Percentiles rank a stretch among this genome's conserved stretches.
Conservation (phyloP, 1,140 invertebrate genomes). For the Drosophila pectinifera region DNA sequence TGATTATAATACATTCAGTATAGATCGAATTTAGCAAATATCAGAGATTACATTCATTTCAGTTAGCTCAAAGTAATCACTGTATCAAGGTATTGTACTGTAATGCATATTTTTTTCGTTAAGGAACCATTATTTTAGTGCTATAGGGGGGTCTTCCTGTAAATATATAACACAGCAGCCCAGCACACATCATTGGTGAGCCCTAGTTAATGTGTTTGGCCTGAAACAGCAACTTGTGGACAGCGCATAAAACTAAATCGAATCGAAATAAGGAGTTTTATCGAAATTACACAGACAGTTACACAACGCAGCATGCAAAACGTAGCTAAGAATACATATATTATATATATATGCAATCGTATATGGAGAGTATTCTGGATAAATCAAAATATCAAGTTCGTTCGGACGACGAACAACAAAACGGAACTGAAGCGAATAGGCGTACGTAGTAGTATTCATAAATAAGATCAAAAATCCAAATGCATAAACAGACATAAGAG, state of each 20-base stretch:
- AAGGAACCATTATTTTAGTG: background rate
- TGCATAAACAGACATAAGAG: slow-evolving; percentile 54
- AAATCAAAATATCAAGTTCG: slow-evolving; percentile 44
- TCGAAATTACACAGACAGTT: slow-evolving; percentile 46
- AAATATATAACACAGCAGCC: slow-evolving; percentile 33
- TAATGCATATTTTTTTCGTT: background rate
- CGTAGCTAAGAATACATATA: slow-evolving; percentile 33
- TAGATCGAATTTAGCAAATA: background rate
- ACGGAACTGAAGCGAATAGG: slow-evolving; percentile 69
- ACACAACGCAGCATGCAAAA: slow-evolving; percentile 52
- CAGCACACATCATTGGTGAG: slow-evolving; percentile 52
- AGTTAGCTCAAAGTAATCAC: too few species aligned
- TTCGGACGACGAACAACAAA: slow-evolving; percentile 55
- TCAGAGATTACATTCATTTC: background rate
- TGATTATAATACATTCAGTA: too few species aligned
- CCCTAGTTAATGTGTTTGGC: background rate
- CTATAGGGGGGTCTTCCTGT: background rate
- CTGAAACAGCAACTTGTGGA: slow-evolving; percentile 35
- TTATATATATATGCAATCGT: slow-evolving; percentile 8
- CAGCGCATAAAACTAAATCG: slow-evolving; percentile 48
- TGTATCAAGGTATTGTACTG: background rate
- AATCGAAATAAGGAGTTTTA: slow-evolving; percentile 39
- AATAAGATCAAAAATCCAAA: slow-evolving; percentile 59
- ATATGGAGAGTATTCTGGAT: slow-evolving; percentile 22
- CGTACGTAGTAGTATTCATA: slow-evolving; percentile 36